Conservation (phyloP, 1,140 invertebrate genomes). For the Parapsyche elsis region DNA sequence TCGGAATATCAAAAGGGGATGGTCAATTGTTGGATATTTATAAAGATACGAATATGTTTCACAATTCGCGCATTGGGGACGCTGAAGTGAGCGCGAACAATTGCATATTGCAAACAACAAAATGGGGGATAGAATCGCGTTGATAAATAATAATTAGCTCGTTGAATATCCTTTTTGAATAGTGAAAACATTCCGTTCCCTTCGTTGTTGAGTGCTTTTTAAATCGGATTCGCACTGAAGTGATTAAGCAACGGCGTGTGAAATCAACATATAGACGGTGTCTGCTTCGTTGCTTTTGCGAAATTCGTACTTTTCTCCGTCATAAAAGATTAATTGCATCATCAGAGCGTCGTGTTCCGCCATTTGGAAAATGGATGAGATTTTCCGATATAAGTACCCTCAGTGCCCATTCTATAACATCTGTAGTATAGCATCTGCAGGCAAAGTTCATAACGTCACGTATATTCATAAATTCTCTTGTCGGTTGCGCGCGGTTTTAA, state of each 20-base stretch:
- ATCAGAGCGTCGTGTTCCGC: not conserved
- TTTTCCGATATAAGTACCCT: not conserved
- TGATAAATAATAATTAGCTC: not conserved
- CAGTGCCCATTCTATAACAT: not conserved
- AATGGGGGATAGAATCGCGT: too few relatives aligned
- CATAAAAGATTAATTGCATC: constrained; percentile 31
- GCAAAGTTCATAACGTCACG: too few relatives aligned
- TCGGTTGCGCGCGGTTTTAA: too few relatives aligned
- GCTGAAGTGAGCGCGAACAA: too few relatives aligned
- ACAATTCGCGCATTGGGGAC: too few relatives aligned
- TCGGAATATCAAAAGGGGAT: too few relatives aligned
- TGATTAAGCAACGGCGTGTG: not conserved
- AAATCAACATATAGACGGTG: constrained; percentile 30
- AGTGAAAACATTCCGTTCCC: not conserved
- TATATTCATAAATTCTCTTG: too few relatives aligned
- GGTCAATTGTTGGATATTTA: too few relatives aligned
- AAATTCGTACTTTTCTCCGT: not conserved
- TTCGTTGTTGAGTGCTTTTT: not conserved
- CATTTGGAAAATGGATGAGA: not conserved
- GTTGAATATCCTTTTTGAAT: not conserved
- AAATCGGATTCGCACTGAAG: not conserved
- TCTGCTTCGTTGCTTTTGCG: not conserved
- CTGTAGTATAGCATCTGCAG: too few relatives aligned
- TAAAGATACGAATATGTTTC: too few relatives aligned
- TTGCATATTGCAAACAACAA: too few relatives aligned